These are phyloP conservation scores for Mergus octosetaceus DNA, from an alignment of 2,797 vertebrate genomes.

Conservation along the genomic window DNA sequence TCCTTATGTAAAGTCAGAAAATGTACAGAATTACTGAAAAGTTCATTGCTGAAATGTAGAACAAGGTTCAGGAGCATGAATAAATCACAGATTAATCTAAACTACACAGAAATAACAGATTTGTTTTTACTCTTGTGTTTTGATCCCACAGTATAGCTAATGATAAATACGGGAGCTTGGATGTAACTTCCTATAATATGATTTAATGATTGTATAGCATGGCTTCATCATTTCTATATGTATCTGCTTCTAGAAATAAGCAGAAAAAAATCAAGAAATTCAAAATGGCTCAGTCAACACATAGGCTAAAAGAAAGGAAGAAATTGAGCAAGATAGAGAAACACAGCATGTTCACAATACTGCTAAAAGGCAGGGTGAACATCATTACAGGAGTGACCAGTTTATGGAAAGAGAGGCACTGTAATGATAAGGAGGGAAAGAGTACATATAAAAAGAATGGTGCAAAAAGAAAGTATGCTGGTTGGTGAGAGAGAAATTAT, in stretches of 20 bases:
- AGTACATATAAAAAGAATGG: neutral
- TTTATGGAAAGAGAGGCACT: neutral
- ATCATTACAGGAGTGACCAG: neutral
- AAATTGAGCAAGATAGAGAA: neutral
- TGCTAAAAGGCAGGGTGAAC: neutral
- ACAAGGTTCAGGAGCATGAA: neutral
- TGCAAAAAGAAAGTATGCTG: neutral
- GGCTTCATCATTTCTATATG: neutral
- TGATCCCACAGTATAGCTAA: neutral
- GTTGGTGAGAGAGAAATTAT: constrained; percentile 18
- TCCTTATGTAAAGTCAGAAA: neutral
- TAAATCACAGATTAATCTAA: neutral
- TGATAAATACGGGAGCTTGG: neutral
- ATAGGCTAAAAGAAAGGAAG: neutral
- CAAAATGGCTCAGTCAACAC: neutral
- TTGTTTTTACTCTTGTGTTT: neutral
- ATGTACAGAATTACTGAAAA: neutral
- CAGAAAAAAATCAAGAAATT: neutral
- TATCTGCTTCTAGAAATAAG: neutral
- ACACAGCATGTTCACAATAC: neutral
- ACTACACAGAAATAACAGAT: neutral
- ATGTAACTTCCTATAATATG: neutral
- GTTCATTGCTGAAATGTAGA: neutral
- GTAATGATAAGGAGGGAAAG: constrained; percentile 10
- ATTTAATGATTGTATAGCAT: neutral